Percentiles rank a stretch among this genome's conserved stretches.
phyloP scores from a whole-genome alignment of 2,888 invertebrate species.

The Diogma glabrata region DNA sequence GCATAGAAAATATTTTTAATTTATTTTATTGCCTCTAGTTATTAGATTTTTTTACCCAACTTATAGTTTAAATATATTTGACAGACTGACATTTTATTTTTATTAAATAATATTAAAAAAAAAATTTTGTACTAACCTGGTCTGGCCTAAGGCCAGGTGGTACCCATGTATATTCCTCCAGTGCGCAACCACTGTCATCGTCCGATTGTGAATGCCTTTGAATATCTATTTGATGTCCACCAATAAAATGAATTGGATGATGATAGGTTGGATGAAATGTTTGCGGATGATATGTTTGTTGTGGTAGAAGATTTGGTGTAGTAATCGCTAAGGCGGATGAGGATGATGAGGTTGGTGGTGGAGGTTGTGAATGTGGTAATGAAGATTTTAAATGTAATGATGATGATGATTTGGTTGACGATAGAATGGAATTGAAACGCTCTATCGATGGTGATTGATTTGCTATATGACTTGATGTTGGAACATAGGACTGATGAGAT shows the following conservation, averaged over 20 bases:
- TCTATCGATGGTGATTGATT: slow-evolving; percentile 13
- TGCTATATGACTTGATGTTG: slow-evolving; percentile 18
- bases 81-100: too few species aligned
- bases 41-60: too few species aligned
- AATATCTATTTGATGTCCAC: slow-evolving; percentile 46
- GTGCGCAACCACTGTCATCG: slow-evolving; percentile 96
- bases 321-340: not conserved
- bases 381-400: slow-evolving; percentile 22
- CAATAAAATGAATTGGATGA: slow-evolving; percentile 11
- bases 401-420: slow-evolving; percentile 17
- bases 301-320: not conserved
- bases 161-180: slow-evolving; percentile 98
- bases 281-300: slow-evolving; percentile 25
- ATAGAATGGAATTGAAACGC: not conserved
- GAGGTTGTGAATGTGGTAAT: slow-evolving; percentile 18
- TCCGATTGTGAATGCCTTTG: slow-evolving; percentile 87
- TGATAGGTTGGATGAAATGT: slow-evolving; percentile 28
- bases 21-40: too few species aligned
- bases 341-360: slow-evolving; percentile 1
- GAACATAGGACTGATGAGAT: slow-evolving; percentile 5
- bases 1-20: too few species aligned
- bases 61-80: too few species aligned
- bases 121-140: slow-evolving; percentile 54
- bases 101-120: not conserved
- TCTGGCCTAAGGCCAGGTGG: slow-evolving; percentile 93